Base-by-base conservation (phyloP, 2,113 vertebrate species). In the Rhombomys opimus region DNA sequence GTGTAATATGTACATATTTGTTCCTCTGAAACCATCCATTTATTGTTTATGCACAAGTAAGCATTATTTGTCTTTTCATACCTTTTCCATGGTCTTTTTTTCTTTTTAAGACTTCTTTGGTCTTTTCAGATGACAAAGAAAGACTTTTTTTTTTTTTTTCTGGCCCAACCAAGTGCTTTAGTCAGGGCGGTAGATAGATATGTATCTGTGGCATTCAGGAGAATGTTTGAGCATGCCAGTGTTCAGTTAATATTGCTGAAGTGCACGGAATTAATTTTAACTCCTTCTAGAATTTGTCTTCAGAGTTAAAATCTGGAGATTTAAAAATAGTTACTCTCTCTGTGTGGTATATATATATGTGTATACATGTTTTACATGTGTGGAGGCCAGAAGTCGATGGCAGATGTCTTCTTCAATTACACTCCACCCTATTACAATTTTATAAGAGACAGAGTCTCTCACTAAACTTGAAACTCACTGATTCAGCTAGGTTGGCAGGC, bases 201-300 rank as follows among this genome's bases (percentile, higher is more conserved):
- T 7, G 5, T 25, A 73, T 91, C 82, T 91, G 68, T 54, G 52
- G 65, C 57, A 93, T 70, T 76, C 20, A 50, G 25, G 65, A 89
- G 63, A 91, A 68, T 57, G 72, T 75, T 73, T 78, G 35, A 63
- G 32, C 77, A 85, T 63, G 68, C 90, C 61, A 78, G 8, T 90
- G 68, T 77, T 94, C n/a, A 9, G n/a, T 59, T 59, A 78, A 77
- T 77, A 18, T 87, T 90, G 73, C 35, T 80, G 32, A 93, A 80
- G 41, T 91, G 32, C 46, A 89, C 41, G 41, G 46, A 35, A 59
- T 81, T 35, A 82, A 92, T 67, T 94, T 95, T 57, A 94, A 94
- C 61, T 59, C 52, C 15, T 88, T 90, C 86, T n/a, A 94, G 38
- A 67, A 52, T 82, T 65, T 25, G 41, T 75, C 46, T 78, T 61